Percentiles rank a stretch among this genome's conserved stretches.
Evolutionary conservation across 2,888 invertebrate genomes (phyloP).

Genomic region (Synergus umbraculus): DNA sequence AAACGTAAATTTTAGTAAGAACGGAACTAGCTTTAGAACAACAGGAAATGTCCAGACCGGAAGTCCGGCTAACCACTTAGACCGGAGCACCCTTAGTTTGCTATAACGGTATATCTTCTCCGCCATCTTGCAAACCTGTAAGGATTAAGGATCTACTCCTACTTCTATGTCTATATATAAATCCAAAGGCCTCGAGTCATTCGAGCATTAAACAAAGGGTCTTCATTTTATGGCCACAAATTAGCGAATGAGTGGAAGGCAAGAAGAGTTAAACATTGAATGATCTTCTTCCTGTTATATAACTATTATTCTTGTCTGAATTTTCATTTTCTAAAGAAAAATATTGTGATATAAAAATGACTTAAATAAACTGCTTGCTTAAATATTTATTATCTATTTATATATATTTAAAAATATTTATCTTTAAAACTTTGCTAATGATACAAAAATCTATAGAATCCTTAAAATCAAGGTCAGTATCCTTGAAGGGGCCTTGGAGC

Average conservation of each 20-base stretch:
- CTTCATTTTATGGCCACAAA: slow-evolving; percentile 53
- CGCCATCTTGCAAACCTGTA: slow-evolving; percentile 50
- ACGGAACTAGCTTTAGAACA: slow-evolving; percentile 55
- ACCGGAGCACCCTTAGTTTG: slow-evolving; percentile 58
- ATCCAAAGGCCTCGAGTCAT: slow-evolving; percentile 2
- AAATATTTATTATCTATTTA: background rate
- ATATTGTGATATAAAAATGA: too few species aligned
- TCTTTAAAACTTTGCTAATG: background rate
- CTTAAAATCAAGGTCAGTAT: background rate
- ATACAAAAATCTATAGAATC: background rate
- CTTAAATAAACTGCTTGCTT: too few species aligned
- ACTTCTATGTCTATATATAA: background rate
- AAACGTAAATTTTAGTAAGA: slow-evolving; percentile 59
- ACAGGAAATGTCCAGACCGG: slow-evolving; percentile 66
- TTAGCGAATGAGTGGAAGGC: slow-evolving; percentile 44
- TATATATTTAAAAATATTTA: background rate
- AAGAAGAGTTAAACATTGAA: background rate
- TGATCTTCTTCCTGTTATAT: background rate
- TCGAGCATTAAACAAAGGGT: slow-evolving; percentile 47
- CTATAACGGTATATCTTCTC: slow-evolving; percentile 56
- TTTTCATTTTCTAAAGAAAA: too few species aligned
- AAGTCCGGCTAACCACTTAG: slow-evolving; percentile 64
- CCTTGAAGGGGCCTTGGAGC: slow-evolving; percentile 27
- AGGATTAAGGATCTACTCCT: slow-evolving; percentile 15
- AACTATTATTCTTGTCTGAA: background rate